Evolutionary conservation across 37 sponge, comb jelly and placozoan species (phyloP), one percentile per base, ranked within the genome.

Genomic region (Mnemiopsis leidyi): DNA sequence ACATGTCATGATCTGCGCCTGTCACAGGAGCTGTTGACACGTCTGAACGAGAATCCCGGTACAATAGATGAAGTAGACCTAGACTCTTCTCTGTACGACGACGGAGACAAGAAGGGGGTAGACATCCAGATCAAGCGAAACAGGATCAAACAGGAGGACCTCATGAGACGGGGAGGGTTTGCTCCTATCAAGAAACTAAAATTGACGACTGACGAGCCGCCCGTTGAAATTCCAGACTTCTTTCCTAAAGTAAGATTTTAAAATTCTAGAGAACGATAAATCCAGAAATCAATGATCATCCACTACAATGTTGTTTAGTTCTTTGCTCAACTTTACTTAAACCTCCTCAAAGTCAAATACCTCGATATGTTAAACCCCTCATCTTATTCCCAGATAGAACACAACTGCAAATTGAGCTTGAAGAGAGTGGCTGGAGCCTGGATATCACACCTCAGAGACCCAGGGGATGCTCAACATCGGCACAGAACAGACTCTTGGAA

Each of bases 341-440:
- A 71, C 29, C 25, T 71, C n/a, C 73, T n/a, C n/a, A n/a, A n/a
- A n/a, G n/a, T n/a, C n/a, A n/a, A n/a, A n/a, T n/a, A n/a, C n/a
- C n/a, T n/a, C n/a, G n/a, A n/a, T n/a, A n/a, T n/a, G n/a, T n/a
- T n/a, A n/a, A n/a, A n/a, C n/a, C n/a, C n/a, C n/a, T n/a, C n/a
- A n/a, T n/a, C n/a, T n/a, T n/a, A n/a, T 71, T 71, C 30, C 48
- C 30, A 85, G 90, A 37, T 85, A 26, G 90, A 85, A 5, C 23
- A 39, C 29, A 85, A 85, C 90, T 85, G 90, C n/a, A 85, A 85
- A 29, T 23, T 85, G 90, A 23, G 24, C 61, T 39, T 85, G 90
- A 85, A 85, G 90, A 40, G 90, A 2, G 90, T 85, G 61, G 90
- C 90, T 28, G 90, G 90, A 85, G 90, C 90, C 30, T 85, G 90